These are phyloP conservation scores for Drosophila meridionalis DNA, from an alignment of 2,888 invertebrate genomes.

Conservation along the genomic window DNA sequence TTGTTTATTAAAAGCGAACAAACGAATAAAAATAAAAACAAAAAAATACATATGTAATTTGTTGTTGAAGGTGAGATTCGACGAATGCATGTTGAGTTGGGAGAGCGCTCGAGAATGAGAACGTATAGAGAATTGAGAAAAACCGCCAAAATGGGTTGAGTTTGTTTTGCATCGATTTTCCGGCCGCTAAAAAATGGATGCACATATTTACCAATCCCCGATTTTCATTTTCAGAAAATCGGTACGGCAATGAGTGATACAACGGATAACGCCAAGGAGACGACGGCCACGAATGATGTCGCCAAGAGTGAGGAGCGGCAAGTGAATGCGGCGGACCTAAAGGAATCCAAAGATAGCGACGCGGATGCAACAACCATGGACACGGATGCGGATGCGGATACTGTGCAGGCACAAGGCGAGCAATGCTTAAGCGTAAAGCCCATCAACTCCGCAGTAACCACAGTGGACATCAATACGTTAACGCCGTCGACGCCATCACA, in stretches of 20 bases:
- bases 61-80: slow-evolving; percentile 71
- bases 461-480: slow-evolving; percentile 65
- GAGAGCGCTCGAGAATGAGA: slow-evolving; percentile 58
- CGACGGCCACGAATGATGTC: slow-evolving; percentile 29
- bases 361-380: slow-evolving; percentile 28
- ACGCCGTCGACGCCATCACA: slow-evolving; percentile 74
- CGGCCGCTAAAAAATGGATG: slow-evolving; percentile 44
- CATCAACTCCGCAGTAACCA: slow-evolving; percentile 26
- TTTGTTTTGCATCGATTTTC: slow-evolving; percentile 76
- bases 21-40: slow-evolving; percentile 81
- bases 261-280: slow-evolving; percentile 29
- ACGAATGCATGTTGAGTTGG: slow-evolving; percentile 56
- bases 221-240: slow-evolving; percentile 42
- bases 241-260: slow-evolving; percentile 59
- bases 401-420: slow-evolving; percentile 39
- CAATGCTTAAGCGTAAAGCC: slow-evolving; percentile 23
- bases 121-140: slow-evolving; percentile 66
- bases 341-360: slow-evolving; percentile 43
- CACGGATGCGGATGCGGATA: slow-evolving; percentile 32
- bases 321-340: slow-evolving; percentile 14
- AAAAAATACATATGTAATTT: slow-evolving; percentile 73
- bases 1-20: slow-evolving; percentile 77
- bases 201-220: slow-evolving; percentile 20
- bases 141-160: slow-evolving; percentile 76
- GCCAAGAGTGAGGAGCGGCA: slow-evolving; percentile 36